Evolutionary conservation across 2,888 invertebrate genomes (phyloP).

Genomic region (Pimpla rufipes): DNA sequence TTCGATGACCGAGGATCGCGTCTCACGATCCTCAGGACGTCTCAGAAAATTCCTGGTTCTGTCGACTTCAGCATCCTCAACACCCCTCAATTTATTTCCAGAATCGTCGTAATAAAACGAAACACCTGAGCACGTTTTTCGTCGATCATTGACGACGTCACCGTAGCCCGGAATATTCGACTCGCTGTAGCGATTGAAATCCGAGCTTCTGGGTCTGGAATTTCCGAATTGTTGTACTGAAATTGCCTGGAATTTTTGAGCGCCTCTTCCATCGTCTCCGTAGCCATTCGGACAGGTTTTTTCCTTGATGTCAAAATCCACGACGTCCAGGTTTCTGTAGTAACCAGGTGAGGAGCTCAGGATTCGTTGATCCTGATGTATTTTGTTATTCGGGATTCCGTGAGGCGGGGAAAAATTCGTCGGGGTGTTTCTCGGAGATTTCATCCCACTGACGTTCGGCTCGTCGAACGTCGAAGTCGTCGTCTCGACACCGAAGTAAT

Average conservation of each 20-base stretch:
- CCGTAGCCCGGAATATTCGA: neutral
- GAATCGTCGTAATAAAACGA: constrained; percentile 30
- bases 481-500: constrained; percentile 74
- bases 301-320: constrained; percentile 30
- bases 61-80: neutral
- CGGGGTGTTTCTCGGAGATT: neutral
- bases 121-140: constrained; percentile 37
- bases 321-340: constrained; percentile 27
- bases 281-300: neutral
- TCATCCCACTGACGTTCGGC: neutral
- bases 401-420: neutral
- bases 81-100: neutral
- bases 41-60: neutral
- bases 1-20: too few species aligned
- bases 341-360: constrained; percentile 20
- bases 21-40: neutral
- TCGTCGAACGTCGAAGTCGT: neutral
- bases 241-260: neutral
- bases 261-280: neutral
- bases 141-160: neutral
- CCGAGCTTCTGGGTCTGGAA: constrained; percentile 53
- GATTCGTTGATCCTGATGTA: neutral
- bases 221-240: too few species aligned
- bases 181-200: constrained; percentile 63
- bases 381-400: neutral